Conservation (phyloP, 2,888 invertebrate species). For the Lacanobia oleracea region DNA sequence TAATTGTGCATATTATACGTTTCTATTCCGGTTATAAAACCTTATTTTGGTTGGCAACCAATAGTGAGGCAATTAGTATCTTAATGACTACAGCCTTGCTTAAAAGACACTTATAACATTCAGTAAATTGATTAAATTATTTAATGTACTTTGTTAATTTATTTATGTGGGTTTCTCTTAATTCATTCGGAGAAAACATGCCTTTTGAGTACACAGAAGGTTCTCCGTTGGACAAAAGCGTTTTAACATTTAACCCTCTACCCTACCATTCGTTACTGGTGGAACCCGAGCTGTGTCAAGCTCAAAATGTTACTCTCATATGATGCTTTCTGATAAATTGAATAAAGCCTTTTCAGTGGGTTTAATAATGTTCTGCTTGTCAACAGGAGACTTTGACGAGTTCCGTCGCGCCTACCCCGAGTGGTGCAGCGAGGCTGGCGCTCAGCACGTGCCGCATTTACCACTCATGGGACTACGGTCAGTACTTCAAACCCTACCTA, state of each 20-base stretch:
- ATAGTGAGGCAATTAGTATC: slow-evolving; percentile 18
- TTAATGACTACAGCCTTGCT: slow-evolving; percentile 18
- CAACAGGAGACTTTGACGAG: slow-evolving; percentile 95
- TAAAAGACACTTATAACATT: background rate
- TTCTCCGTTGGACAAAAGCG: background rate
- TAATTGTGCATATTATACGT: slow-evolving; percentile 41
- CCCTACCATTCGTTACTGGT: background rate
- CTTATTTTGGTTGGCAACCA: slow-evolving; percentile 40
- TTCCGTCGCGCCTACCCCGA: slow-evolving; percentile 97
- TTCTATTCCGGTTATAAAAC: slow-evolving; percentile 38
- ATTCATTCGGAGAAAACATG: background rate
- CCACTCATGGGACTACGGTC: slow-evolving; percentile 90
- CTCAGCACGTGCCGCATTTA: slow-evolving; percentile 91
- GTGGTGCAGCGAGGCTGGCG: slow-evolving; percentile 96
- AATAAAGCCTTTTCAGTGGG: background rate
- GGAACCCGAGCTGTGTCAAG: background rate
- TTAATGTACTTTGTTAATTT: background rate
- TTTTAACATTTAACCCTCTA: slow-evolving; percentile 8
- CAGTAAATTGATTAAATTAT: background rate
- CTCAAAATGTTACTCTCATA: background rate
- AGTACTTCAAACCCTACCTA: slow-evolving; percentile 62
- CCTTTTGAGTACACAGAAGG: too few species aligned
- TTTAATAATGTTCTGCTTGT: slow-evolving; percentile 25
- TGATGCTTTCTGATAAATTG: background rate
- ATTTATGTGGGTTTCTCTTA: background rate